Evolutionary conservation across 37 sponge, comb jelly and placozoan species (phyloP), one percentile per base, ranked within the genome.

Genomic region (Geodia barretti): DNA sequence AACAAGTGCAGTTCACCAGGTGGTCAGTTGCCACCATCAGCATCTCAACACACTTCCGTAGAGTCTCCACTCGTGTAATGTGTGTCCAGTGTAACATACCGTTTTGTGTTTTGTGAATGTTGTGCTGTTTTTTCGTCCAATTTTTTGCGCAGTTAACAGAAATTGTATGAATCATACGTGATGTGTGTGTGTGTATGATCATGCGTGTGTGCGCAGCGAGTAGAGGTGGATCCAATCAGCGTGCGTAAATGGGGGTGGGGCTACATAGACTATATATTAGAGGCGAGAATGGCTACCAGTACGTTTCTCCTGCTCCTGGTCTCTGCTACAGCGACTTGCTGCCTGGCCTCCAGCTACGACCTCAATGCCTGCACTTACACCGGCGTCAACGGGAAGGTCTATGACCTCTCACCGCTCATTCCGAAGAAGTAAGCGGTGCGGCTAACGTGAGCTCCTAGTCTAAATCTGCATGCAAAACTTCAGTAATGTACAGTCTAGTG

Each of bases 351-450:
- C 54, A 47, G 54, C 11, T 47, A 47, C 31, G 81, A 87, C 58
- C 36, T 87, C 62, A 35, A 66, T 14, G 75, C 73, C 28, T 87
- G 87, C 81, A 87, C 62, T 21, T 79, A 68, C 61, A 72, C 80
- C 0, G n/a, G 28, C 7, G 81, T 63, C 59, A 39, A 63, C 1
- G 82, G 82, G 39, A 83, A 83, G 42, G 41, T 60, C 20, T 83
- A 62, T 59, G 89, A 88, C 41, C 72, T 88, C 28, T 82, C 82
- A 8, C 82, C 82, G 1, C 77, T 87, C 40, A 81, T 81, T n/a
- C 69, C 81, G 4, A 70, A 11, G 1, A 60, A 32, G 81, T 81
- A 60, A 47, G 62, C 71, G 14, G 4, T 2, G 23, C 24, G 23
- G 4, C n/a, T n/a, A n/a, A n/a, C n/a, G n/a, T n/a, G n/a, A n/a